Evolutionary conservation across 2,888 invertebrate genomes (phyloP).

Genomic region (Polymixis flavicincta): DNA sequence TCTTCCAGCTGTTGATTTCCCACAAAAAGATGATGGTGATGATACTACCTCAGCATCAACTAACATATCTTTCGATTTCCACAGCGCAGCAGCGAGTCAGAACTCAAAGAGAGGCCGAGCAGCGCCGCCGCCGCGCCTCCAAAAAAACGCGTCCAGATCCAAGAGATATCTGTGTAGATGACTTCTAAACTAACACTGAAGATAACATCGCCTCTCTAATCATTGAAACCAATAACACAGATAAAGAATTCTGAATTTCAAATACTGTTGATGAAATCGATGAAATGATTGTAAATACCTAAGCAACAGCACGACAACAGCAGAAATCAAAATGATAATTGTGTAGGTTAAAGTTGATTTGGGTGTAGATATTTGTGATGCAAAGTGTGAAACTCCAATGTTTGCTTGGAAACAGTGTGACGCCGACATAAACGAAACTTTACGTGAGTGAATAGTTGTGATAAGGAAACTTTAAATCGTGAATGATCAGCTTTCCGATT

Average conservation of each 20-base stretch:
- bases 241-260: not conserved
- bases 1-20: not conserved
- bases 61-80: constrained; percentile 82
- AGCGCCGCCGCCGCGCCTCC: constrained; percentile 86
- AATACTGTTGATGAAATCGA: constrained; percentile 7
- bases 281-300: not conserved
- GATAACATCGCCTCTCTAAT: not conserved
- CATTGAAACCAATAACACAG: not conserved
- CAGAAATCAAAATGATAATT: not conserved
- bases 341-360: not conserved
- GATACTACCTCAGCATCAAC: constrained; percentile 42
- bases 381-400: constrained; percentile 13
- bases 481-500: not conserved
- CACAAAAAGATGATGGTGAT: not conserved
- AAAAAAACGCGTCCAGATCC: constrained; percentile 95
- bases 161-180: constrained; percentile 95
- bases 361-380: constrained; percentile 16
- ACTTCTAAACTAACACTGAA: constrained; percentile 68
- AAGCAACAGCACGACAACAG: not conserved
- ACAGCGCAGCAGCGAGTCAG: constrained; percentile 90
- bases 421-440: constrained; percentile 7
- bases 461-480: constrained; percentile 12
- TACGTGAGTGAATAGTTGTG: constrained; percentile 22
- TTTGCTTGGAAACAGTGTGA: constrained; percentile 10
- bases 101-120: constrained; percentile 83